Conservation (phyloP, 2,797 vertebrate genomes). For the Cirrhinus mrigala region DNA sequence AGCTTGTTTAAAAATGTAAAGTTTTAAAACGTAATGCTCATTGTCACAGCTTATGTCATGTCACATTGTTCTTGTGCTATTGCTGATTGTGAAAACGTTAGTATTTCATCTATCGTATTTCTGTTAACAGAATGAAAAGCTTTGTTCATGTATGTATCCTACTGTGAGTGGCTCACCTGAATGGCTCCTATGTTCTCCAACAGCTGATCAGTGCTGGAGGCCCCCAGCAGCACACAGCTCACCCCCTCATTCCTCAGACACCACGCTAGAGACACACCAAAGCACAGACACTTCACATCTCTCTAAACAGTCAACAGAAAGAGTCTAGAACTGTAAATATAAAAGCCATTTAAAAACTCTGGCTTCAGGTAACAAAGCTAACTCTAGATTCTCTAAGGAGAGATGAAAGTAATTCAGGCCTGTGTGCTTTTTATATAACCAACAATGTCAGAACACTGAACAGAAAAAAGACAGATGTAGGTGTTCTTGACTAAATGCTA, state of each 20-base stretch:
- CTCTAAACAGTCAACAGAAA: conserved; percentile 12
- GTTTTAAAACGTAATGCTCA: background rate
- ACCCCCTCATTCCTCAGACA: conserved; percentile 91
- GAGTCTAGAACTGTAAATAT: background rate
- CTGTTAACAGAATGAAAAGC: background rate
- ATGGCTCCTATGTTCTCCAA: conserved; percentile 93
- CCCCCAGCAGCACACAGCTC: conserved; percentile 90
- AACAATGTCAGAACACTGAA: conserved; percentile 17
- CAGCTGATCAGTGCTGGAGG: conserved; percentile 89
- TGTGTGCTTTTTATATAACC: conserved; percentile 14
- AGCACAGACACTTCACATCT: conserved; percentile 6
- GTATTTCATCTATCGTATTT: background rate
- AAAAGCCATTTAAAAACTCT: background rate
- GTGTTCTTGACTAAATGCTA: conserved; percentile 1
- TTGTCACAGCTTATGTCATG: background rate
- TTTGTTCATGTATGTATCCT: background rate
- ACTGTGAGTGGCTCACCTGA: conserved; percentile 79
- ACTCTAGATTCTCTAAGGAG: conserved; percentile 1
- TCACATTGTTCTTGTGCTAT: background rate
- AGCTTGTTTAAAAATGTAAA: background rate
- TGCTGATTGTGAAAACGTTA: background rate
- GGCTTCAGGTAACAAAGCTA: background rate
- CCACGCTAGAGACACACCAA: conserved; percentile 83
- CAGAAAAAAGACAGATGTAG: conserved; percentile 21
- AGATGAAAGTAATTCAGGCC: background rate